Evolutionary conservation across 2,797 vertebrate species (phyloP).

Genomic region (Uromys caudimaculatus): DNA sequence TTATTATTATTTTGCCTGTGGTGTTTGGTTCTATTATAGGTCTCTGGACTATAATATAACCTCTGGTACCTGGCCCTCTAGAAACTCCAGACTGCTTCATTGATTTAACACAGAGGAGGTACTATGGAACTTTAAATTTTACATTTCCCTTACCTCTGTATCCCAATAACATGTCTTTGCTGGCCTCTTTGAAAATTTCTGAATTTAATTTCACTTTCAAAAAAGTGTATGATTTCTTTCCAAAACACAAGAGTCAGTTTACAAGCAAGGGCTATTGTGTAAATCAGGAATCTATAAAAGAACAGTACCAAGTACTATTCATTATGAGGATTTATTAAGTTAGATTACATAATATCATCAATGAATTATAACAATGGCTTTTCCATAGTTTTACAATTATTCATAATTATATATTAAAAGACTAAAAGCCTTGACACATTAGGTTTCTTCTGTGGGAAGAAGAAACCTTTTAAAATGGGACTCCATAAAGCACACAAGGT

Average conservation of each 20-base stretch:
- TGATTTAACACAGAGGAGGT: not conserved
- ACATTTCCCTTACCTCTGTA: not conserved
- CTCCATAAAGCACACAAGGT: not conserved
- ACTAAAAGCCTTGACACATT: not conserved
- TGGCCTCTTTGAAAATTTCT: not conserved
- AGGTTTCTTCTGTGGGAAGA: not conserved
- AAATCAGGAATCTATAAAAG: too few species aligned
- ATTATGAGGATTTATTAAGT: not conserved
- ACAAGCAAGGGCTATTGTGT: not conserved
- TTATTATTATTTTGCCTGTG: not conserved
- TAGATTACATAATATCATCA: not conserved
- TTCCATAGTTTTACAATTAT: not conserved
- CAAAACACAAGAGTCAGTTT: not conserved
- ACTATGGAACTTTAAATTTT: not conserved
- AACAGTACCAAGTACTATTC: not conserved
- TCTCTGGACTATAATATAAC: not conserved
- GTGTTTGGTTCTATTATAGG: not conserved
- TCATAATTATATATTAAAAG: not conserved
- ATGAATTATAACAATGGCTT: not conserved
- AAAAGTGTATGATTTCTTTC: not conserved
- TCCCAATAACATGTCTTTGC: not conserved
- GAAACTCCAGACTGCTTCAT: not conserved
- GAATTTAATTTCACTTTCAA: conserved; percentile 14
- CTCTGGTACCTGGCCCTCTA: not conserved
- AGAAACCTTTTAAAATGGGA: not conserved